Evolutionary conservation across 2,797 vertebrate genomes (phyloP).

Genomic region (Arctocebus calabarensis): DNA sequence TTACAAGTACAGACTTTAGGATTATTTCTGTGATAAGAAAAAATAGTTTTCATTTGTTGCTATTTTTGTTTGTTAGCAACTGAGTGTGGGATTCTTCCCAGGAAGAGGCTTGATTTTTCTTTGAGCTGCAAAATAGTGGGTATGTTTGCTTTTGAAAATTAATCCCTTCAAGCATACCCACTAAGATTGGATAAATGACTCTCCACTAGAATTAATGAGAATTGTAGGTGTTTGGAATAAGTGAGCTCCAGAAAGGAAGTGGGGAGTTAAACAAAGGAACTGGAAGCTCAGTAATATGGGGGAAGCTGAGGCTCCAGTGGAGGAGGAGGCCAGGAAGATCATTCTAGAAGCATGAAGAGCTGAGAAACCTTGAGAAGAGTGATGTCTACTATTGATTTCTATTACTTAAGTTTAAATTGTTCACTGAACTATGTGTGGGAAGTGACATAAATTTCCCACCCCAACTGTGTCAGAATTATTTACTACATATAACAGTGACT

Average conservation of each 20-base stretch:
- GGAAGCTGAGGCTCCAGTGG: background rate
- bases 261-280: background rate
- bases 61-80: constrained; percentile 3
- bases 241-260: background rate
- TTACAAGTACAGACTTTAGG: background rate
- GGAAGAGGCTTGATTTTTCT: background rate
- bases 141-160: constrained; percentile 36
- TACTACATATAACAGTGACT: background rate
- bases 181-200: background rate
- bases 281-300: background rate
- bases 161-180: background rate
- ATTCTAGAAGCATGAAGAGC: background rate
- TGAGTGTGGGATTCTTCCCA: background rate
- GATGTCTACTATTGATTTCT: background rate
- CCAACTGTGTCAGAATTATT: background rate
- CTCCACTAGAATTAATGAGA: background rate
- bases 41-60: background rate
- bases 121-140: background rate
- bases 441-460: background rate
- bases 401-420: constrained; percentile 15
- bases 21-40: background rate
- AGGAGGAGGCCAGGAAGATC: background rate
- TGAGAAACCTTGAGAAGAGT: background rate
- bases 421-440: background rate
- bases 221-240: background rate